Evolutionary conservation across 2,888 invertebrate species (phyloP).

Genomic region (Phortica magna): DNA sequence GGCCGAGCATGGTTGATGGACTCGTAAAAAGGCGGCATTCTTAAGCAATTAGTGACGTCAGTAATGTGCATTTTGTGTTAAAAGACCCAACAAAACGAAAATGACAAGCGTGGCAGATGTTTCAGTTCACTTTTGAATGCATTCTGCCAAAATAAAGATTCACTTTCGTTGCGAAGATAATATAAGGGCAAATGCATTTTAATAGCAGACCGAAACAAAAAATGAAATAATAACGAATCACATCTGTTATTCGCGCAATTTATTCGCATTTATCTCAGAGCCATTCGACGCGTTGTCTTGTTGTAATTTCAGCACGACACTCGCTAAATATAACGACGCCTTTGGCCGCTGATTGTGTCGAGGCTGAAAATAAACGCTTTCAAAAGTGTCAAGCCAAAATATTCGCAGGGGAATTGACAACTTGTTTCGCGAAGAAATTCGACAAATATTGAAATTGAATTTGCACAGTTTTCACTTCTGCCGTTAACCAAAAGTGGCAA

Average conservation of each 20-base stretch:
- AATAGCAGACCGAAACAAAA: neutral
- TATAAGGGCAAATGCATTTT: neutral
- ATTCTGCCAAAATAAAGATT: neutral
- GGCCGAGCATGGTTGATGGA: conserved; percentile 33
- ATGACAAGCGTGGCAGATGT: neutral
- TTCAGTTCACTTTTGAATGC: neutral
- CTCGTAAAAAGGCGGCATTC: too few relatives aligned
- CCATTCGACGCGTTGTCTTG: neutral
- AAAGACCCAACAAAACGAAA: neutral
- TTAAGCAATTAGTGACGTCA: conserved; percentile 55
- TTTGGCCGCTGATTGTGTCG: conserved; percentile 58
- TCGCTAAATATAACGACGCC: conserved; percentile 7
- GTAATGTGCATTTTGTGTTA: conserved; percentile 31
- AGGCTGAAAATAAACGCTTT: conserved; percentile 41
- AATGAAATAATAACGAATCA: too few relatives aligned
- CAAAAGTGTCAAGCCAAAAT: neutral
- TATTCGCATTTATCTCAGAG: neutral
- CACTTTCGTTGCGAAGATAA: neutral
- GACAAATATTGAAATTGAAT: too few relatives aligned
- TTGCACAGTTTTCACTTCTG: too few relatives aligned
- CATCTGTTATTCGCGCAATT: neutral
- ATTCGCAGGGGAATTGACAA: too few relatives aligned
- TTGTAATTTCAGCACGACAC: conserved; percentile 11
- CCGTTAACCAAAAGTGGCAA: too few relatives aligned
- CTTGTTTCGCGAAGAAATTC: too few relatives aligned